phyloP scores from a whole-genome alignment of 1,140 invertebrate genomes.

The Micrasema minimum region DNA sequence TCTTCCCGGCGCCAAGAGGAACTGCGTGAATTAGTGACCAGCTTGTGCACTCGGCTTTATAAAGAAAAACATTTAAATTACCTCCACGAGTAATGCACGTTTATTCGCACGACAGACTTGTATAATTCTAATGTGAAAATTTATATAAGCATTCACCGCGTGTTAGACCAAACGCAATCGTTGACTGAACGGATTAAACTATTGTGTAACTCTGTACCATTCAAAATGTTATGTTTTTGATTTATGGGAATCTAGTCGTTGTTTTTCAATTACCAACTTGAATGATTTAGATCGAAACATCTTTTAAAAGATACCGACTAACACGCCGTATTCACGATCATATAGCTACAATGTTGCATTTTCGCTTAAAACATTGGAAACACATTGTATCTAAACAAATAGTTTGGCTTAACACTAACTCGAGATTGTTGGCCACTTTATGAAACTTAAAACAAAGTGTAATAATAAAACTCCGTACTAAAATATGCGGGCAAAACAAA shows the following conservation, averaged over 20 bases:
- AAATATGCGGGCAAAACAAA: too few relatives aligned
- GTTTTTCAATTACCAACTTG: conserved; percentile 14
- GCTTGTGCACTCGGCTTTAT: not conserved
- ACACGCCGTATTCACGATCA: too few relatives aligned
- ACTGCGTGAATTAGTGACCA: not conserved
- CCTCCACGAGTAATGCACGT: conserved; percentile 15
- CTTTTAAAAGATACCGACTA: too few relatives aligned
- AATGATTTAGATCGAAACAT: conserved; percentile 12
- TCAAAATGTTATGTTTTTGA: not conserved
- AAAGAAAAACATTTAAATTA: conserved; percentile 10
- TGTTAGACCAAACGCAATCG: conserved; percentile 19
- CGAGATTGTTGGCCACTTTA: too few relatives aligned
- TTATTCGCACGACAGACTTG: conserved; percentile 22
- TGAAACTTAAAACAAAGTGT: too few relatives aligned
- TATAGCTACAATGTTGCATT: too few relatives aligned
- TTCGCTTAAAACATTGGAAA: too few relatives aligned
- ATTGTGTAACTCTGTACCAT: conserved; percentile 24
- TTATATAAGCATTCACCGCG: not conserved
- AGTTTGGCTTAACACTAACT: too few relatives aligned
- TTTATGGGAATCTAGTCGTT: conserved; percentile 5
- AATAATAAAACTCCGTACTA: too few relatives aligned
- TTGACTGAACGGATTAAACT: not conserved
- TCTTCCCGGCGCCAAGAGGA: not conserved
- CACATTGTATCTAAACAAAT: too few relatives aligned
- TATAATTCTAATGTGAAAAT: conserved; percentile 25